Base-by-base conservation (phyloP, 2,797 vertebrate genomes). In the Erpetoichthys calabaricus region DNA sequence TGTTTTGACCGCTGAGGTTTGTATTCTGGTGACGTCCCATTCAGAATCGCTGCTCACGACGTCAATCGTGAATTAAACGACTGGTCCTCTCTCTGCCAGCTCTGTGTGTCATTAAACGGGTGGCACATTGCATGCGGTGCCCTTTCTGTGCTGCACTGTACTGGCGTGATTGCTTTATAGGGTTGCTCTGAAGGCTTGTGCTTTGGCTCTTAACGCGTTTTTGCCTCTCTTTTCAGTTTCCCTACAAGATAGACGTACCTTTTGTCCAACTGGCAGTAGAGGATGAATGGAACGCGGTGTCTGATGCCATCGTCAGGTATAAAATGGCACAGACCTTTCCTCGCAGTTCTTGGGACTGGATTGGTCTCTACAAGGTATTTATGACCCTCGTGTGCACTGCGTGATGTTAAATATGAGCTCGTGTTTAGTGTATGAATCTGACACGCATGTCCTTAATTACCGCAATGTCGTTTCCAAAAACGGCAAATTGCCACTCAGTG, bases 271-370 rank as follows among this genome's bases (percentile, higher is more conserved):
- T 98, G 46, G 78, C 75, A 5, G 96, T 99, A 66, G 90, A 88
- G 45, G 94, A 97, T 1, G 94, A 98, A 68, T 99, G 95, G 96
- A 84, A 73, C 7, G 81, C 83, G 56, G 70, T 90, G 0, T 80
- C 83, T 45, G 93, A 98, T 56, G 94, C 94, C 0, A 68, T 76
- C 62, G 80, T 80, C 59, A 84, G 70, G 64, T 98, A 94, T 72
- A 90, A 79, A 71, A 59, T 87, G 67, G 79, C 82, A 3, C 79
- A 80, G 3, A 85, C 73, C 72, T 98, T 86, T 56, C 67, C 87
- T 56, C 90, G 92, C 71, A 99, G 93, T 74, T 93, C 93, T 67
- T 99, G 96, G 96, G 96, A 99, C 79, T 99, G 96, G 95, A 95
- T 99, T 10, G 96, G 89, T 58, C 86, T 99, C 63, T 99, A 94